These are phyloP conservation scores for Palythoa grandis DNA, from an alignment of 92 coral and sea anemone genomes.

Conservation along the genomic window DNA sequence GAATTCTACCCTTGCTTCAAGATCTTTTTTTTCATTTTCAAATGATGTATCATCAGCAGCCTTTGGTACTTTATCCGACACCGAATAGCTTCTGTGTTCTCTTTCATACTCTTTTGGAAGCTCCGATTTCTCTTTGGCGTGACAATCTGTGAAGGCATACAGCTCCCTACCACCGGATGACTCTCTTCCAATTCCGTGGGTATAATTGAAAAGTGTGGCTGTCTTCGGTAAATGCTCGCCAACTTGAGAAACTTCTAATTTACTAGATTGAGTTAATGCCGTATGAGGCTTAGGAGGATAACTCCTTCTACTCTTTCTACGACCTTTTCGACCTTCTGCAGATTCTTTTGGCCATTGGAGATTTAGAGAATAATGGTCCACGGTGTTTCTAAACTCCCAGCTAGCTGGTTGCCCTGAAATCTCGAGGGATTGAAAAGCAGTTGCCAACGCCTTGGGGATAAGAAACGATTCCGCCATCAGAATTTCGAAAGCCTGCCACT, in stretches of 20 bases:
- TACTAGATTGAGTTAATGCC: not conserved
- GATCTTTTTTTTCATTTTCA: not conserved
- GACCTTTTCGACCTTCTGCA: not conserved
- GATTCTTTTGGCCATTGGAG: conserved; percentile 32
- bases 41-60: not conserved
- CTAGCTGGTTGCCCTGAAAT: conserved; percentile 14
- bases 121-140: not conserved
- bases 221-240: not conserved
- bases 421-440: conserved; percentile 26
- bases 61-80: not conserved
- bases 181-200: not conserved
- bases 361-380: conserved; percentile 11
- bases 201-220: not conserved
- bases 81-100: not conserved
- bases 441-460: conserved; percentile 21
- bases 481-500: not conserved
- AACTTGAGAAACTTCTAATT: not conserved
- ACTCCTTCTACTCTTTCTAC: not conserved
- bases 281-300: not conserved
- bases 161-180: not conserved
- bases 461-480: conserved; percentile 7
- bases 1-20: not conserved
- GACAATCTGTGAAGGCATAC: not conserved
- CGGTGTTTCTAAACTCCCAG: conserved; percentile 43
- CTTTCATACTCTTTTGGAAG: not conserved